Conservation (phyloP, 2,888 invertebrate species). For the Amitus sp. region DNA sequence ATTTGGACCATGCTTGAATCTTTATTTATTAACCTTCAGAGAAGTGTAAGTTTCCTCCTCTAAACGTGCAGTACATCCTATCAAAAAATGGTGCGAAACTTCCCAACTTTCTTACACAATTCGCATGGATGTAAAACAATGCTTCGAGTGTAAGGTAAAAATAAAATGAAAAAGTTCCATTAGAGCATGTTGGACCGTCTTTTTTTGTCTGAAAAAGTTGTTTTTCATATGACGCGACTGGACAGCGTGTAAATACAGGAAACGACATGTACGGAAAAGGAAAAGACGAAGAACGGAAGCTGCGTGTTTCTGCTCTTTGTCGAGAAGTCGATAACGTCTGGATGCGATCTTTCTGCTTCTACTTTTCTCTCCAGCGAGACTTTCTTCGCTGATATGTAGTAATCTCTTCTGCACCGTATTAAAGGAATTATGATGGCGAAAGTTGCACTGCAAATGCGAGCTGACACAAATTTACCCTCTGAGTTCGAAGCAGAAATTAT, state of each 20-base stretch:
- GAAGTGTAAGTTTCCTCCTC: background rate
- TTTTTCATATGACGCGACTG: no score
- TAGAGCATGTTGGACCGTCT: no score
- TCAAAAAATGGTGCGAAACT: no score
- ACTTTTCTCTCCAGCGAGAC: conserved; percentile 25
- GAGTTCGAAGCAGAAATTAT: background rate
- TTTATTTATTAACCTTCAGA: background rate
- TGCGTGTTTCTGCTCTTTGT: conserved; percentile 14
- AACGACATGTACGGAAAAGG: conserved; percentile 27
- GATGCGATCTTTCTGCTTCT: conserved; percentile 32
- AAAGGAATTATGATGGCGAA: conserved; percentile 36
- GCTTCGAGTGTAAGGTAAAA: no score
- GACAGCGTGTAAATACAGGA: conserved; percentile 37
- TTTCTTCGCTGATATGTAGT: conserved; percentile 24
- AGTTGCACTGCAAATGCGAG: conserved; percentile 29
- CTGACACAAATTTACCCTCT: conserved; percentile 17
- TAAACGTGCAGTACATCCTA: no score
- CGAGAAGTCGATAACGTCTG: conserved; percentile 31
- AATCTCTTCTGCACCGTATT: conserved; percentile 5
- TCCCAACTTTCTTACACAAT: conserved; percentile 50
- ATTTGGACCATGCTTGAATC: conserved; percentile 14
- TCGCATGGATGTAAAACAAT: no score
- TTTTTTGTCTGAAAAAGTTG: no score
- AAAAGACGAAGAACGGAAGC: conserved; percentile 30
- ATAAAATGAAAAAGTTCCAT: no score